Conservation (phyloP, 2,797 vertebrate genomes). For the Naso thynnoides region DNA sequence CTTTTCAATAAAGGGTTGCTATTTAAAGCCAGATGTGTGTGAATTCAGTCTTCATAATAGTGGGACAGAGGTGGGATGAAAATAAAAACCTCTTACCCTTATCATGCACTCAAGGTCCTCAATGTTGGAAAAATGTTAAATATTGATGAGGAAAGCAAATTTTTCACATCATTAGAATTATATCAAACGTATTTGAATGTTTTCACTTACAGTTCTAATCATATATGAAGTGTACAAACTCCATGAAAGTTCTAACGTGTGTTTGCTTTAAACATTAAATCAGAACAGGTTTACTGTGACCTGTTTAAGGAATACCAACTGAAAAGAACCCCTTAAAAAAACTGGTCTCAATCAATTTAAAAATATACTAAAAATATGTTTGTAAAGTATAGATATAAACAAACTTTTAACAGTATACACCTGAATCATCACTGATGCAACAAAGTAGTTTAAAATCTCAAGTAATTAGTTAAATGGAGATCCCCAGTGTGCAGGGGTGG, state of each 20-base stretch:
- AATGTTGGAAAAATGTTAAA: neutral
- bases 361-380: too few relatives aligned
- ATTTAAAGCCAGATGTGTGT: slow-evolving; percentile 27
- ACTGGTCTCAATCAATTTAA: too few relatives aligned
- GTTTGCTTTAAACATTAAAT: neutral
- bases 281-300: neutral
- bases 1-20: slow-evolving; percentile 68
- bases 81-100: neutral
- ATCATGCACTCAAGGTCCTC: too few relatives aligned
- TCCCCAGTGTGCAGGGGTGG: too few relatives aligned
- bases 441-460: neutral
- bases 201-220: too few relatives aligned
- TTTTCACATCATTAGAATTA: neutral
- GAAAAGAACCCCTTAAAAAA: neutral
- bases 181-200: neutral
- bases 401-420: neutral
- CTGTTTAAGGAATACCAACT: too few relatives aligned
- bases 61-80: neutral
- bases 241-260: too few relatives aligned
- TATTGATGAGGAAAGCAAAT: neutral
- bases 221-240: too few relatives aligned
- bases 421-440: too few relatives aligned
- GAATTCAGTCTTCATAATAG: neutral
- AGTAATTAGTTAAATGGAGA: neutral
- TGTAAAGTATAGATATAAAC: neutral